These are phyloP conservation scores for Cryptocephalus moraei DNA, from an alignment of 2,888 invertebrate genomes.

Conservation along the genomic window DNA sequence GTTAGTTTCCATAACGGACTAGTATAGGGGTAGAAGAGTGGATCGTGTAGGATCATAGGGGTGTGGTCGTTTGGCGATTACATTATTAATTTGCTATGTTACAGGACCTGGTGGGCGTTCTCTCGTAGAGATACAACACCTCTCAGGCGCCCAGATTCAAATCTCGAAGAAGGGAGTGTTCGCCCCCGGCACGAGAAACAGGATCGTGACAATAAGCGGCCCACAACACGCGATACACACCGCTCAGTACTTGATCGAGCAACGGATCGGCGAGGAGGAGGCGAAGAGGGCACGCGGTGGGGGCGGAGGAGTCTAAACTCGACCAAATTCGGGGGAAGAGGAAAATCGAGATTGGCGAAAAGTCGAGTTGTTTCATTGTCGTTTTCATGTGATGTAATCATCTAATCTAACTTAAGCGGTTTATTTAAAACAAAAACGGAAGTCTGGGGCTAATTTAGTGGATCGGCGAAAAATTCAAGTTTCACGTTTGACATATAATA, in stretches of 20 bases:
- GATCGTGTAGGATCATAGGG: background rate
- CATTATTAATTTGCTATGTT: slow-evolving; percentile 1
- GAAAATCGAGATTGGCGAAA: too few species aligned
- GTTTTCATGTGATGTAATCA: too few species aligned
- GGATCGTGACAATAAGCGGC: slow-evolving; percentile 93
- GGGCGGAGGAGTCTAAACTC: background rate
- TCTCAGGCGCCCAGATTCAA: slow-evolving; percentile 95
- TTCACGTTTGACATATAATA: too few species aligned
- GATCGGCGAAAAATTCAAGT: too few species aligned
- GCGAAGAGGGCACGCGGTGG: slow-evolving; percentile 81
- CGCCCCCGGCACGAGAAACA: slow-evolving; percentile 93
- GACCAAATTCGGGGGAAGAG: too few species aligned
- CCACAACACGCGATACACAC: slow-evolving; percentile 77
- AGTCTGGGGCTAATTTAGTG: too few species aligned
- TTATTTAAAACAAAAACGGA: too few species aligned
- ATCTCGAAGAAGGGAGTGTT: slow-evolving; percentile 97
- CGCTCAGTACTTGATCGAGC: slow-evolving; percentile 93
- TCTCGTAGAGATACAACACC: slow-evolving; percentile 93
- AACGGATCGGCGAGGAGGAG: slow-evolving; percentile 93
- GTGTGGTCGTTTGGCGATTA: background rate
- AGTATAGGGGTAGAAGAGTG: too few species aligned
- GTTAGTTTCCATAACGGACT: too few species aligned
- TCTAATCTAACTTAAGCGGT: too few species aligned
- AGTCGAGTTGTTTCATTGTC: too few species aligned
- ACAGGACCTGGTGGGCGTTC: slow-evolving; percentile 87